A percentile compares a stretch with the other conserved stretches of the same genome.
Conservation (phyloP, 2,888 invertebrate species). For the Schizaphis graminum region DNA sequence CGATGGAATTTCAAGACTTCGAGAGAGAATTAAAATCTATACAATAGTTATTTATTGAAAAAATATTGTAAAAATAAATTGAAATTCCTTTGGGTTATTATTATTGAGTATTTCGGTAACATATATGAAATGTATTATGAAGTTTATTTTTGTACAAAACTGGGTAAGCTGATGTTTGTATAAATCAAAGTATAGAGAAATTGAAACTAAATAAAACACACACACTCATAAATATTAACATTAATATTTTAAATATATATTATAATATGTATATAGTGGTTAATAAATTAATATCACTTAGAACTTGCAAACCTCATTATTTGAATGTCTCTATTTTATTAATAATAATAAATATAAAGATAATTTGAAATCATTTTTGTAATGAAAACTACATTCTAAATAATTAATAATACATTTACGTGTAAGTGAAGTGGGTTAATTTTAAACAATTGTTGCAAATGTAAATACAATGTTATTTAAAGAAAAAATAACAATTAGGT, state of each 20-base stretch:
- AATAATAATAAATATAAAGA: neutral
- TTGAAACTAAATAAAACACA: neutral
- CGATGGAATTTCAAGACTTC: neutral
- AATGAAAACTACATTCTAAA: neutral
- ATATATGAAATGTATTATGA: neutral
- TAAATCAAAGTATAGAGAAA: neutral
- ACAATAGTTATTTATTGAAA: constrained; percentile 1
- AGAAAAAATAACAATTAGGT: neutral
- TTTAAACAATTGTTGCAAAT: neutral
- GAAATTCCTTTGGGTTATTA: neutral
- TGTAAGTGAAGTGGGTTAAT: neutral
- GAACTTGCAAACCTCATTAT: neutral
- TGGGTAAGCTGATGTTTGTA: neutral
- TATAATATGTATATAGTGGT: neutral
- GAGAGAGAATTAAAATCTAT: neutral
- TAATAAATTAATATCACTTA: neutral
- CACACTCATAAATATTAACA: neutral
- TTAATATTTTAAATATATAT: neutral
- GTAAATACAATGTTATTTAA: neutral
- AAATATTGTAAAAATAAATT: constrained; percentile 15
- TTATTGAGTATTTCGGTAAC: neutral
- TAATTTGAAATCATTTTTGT: too few relatives aligned
- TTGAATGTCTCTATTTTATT: neutral
- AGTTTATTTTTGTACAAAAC: neutral
- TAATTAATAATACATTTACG: neutral